Percentiles rank a stretch among this genome's conserved stretches.
These are phyloP conservation scores for Campoplex capitator DNA, from an alignment of 2,888 invertebrate species.

Conservation along the genomic window DNA sequence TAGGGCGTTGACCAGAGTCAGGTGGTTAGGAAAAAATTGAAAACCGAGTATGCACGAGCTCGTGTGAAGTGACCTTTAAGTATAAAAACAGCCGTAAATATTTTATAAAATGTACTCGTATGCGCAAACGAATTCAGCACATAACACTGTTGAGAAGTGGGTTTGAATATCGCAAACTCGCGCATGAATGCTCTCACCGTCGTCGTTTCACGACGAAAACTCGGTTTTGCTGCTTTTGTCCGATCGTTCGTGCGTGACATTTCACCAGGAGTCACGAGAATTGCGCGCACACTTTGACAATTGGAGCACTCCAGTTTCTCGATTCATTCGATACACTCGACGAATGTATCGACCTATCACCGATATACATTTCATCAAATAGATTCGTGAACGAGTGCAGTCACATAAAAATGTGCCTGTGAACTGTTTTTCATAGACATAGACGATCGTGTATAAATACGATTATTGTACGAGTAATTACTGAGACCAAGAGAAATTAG, in stretches of 20 bases:
- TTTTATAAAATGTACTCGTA: background rate
- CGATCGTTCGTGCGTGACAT: conserved; percentile 54
- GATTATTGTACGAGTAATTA: conserved; percentile 22
- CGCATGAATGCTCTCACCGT: conserved; percentile 18
- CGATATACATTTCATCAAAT: background rate
- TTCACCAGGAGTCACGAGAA: conserved; percentile 34
- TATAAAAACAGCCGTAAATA: background rate
- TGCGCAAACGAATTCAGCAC: background rate
- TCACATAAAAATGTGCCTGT: background rate
- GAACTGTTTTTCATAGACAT: background rate
- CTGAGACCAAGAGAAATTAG: conserved; percentile 10
- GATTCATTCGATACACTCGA: background rate
- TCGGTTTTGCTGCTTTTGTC: conserved; percentile 37
- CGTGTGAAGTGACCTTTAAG: background rate
- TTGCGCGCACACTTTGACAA: conserved; percentile 34
- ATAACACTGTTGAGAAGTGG: conserved; percentile 10
- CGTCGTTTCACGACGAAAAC: conserved; percentile 52
- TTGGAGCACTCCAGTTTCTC: conserved; percentile 20
- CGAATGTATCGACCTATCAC: conserved; percentile 4
- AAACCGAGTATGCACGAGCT: background rate
- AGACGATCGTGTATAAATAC: background rate
- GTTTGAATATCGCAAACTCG: conserved; percentile 32
- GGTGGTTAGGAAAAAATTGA: background rate
- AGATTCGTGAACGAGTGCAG: background rate
- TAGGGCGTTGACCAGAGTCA: background rate